Evolutionary conservation across 2,888 invertebrate genomes (phyloP), one percentile per base, ranked within the genome.

Genomic region (Watsonalla cultraria): DNA sequence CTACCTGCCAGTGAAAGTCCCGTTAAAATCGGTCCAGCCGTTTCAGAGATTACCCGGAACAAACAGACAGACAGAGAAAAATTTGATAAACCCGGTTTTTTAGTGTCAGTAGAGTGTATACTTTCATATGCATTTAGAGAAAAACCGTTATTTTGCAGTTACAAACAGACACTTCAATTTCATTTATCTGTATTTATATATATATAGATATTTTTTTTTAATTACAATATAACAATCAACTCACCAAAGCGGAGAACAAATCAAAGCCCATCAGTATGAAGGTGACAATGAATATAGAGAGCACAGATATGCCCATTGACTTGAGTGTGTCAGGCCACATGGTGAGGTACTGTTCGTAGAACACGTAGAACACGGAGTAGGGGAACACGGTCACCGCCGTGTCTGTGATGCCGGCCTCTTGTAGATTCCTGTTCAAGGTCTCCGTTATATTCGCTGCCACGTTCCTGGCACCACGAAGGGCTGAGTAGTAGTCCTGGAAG

Each of bases 331-430:
- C 98, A 0, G 95, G 92, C 95, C 98, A 97, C 93, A 99, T 98
- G 7, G 97, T 97, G 62, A 99, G 90, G 84, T 99, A 99, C 89
- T 99, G 99, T 81, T 99, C 99, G 81, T 99, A 99, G 90, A 98
- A 99, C 34, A 99, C 99, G 82, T 99, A 99, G 90, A 98, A 98
- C 51, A 99, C 94, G 0, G 96, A 98, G 90, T 99, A 97, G 0
- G 96, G 96, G 80, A 96, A 96, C 60, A 97, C 96, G 79, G 93
- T 94, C 34, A 94, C 92, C 0, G 86, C 86, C 0, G 69, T 65
- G 46, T 79, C 84, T 54, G 78, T 72, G 42, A 42, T 42, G 15
- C 92, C 92, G 33, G 80, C 74, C 0, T 82, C 85, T 52, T 81
- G 86, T 0, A 94, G 77, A 60, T 94, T 92, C 0, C 79, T 78